Evolutionary conservation across 2,888 invertebrate genomes (phyloP).

Genomic region (Phyllotreta striolata): DNA sequence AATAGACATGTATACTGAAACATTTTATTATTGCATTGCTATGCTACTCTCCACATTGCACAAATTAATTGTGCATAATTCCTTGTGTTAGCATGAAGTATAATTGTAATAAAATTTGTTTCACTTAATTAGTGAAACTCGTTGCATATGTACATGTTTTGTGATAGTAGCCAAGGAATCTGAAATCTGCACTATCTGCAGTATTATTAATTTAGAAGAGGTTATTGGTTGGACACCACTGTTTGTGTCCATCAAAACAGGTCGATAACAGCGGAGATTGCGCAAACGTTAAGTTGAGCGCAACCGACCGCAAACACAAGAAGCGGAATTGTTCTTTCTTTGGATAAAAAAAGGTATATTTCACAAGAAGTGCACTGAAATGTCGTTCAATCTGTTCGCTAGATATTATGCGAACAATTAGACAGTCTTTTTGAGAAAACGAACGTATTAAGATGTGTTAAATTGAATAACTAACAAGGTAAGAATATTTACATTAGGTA

Average conservation of each 20-base stretch:
- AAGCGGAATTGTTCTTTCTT: not conserved
- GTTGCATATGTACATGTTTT: not conserved
- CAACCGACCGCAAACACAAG: slow-evolving; percentile 14
- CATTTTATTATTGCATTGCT: no score
- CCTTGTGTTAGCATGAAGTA: no score
- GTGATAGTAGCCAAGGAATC: no score
- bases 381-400: no score
- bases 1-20: no score
- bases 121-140: not conserved
- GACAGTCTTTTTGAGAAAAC: not conserved
- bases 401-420: no score
- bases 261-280: slow-evolving; percentile 37
- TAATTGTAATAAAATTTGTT: no score
- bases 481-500: slow-evolving; percentile 1
- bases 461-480: not conserved
- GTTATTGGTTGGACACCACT: no score
- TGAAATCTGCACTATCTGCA: no score
- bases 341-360: not conserved
- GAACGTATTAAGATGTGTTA: not conserved
- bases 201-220: not conserved
- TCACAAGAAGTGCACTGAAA: not conserved
- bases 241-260: slow-evolving; percentile 20
- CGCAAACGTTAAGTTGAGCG: slow-evolving; percentile 24
- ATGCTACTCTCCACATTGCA: no score
- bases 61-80: no score